phyloP scores from a whole-genome alignment of 2,113 vertebrate genomes.

The Clupea harengus region DNA sequence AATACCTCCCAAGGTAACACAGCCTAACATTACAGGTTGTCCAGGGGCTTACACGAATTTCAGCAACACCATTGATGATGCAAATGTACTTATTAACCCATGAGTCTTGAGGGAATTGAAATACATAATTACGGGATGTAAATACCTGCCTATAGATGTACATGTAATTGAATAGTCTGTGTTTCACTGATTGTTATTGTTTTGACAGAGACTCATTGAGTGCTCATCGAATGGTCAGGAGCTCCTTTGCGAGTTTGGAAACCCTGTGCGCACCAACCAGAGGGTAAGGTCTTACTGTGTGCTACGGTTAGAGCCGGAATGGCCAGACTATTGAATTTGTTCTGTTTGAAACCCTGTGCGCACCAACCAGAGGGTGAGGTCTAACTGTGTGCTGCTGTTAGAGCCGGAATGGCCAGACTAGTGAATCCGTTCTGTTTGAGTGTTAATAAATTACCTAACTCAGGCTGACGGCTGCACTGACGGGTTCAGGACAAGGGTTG shows the following conservation, averaged over 20 bases:
- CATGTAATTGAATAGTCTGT: background rate
- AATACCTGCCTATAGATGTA: background rate
- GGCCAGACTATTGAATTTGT: background rate
- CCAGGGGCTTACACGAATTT: background rate
- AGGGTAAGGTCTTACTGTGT: slow-evolving; percentile 58
- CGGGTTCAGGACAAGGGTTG: background rate
- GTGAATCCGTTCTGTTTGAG: background rate
- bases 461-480: background rate
- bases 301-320: background rate
- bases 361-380: slow-evolving; percentile 75
- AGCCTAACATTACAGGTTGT: no score
- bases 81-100: background rate
- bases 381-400: background rate
- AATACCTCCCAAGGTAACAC: background rate
- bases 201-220: slow-evolving; percentile 23
- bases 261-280: slow-evolving; percentile 83
- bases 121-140: background rate
- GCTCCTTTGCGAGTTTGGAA: slow-evolving; percentile 83
- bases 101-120: background rate
- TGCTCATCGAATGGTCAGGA: slow-evolving; percentile 33
- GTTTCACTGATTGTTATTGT: background rate
- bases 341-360: slow-evolving; percentile 90
- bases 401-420: background rate
- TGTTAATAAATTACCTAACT: background rate
- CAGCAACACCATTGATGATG: background rate